Base-by-base conservation (phyloP, 35 echinoderm and acorn worm genomes). In the Ptychodera flava region DNA sequence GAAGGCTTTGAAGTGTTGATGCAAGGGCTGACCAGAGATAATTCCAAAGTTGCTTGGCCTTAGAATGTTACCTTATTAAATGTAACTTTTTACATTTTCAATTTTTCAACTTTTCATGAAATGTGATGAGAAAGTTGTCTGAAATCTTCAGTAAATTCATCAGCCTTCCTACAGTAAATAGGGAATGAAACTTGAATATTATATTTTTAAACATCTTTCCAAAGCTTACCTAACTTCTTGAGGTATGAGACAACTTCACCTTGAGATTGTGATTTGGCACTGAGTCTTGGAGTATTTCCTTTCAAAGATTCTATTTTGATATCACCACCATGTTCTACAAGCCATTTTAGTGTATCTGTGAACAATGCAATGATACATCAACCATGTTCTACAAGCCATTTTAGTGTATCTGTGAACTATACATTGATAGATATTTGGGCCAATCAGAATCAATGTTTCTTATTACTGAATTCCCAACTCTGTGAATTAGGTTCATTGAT, bases 281-380 rank as follows among this genome's bases (percentile, higher is more conserved):
- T 82, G 84, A 94, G 92, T 77, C 81, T 79, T 15, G 95, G 89
- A 32, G 95, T 97, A 38, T 92, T 97, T 29, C 95, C 95, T 85
- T 97, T 97, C 16, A 30, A 31, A 2, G 92, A 94, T 31, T 87
- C 36, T 16, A 90, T 83, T 53, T 91, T 84, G 16, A 97, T 78
- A 82, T 97, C 95, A 16, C 83, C 91, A 10, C 95, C 95, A 33
- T 93, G 88, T 30, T 88, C 75, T 0, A 97, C 90, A 34, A 97
- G 83, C 95, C 95, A 97, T 82, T 94, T 97, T 1, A 97, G 88
- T 0, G 95, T 91, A 45, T 93, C 95, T 97, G 81, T 2, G 89
- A 78, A 37, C 30, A 0, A 10, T 36, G 85, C 33, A 85, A 22
- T 84, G 16, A 97, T 78, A 82, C 94, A 92, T 15, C 83, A 89